Percentiles rank a stretch among this genome's conserved stretches.
Conservation (phyloP, 2,797 vertebrate species). For the Spondyliosoma cantharus region DNA sequence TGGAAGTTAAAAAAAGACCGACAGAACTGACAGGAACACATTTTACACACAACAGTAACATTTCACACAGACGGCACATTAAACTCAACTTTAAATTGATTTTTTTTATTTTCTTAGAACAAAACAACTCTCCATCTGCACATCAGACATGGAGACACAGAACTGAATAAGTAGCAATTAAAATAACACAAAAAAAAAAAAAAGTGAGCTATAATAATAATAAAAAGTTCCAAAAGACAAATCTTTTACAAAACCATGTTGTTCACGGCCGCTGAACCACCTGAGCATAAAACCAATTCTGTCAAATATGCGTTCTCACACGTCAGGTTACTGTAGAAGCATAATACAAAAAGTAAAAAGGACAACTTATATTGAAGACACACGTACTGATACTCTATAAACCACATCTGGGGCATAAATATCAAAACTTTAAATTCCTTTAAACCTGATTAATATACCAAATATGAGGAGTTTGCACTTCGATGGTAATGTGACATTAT, state of each 20-base stretch:
- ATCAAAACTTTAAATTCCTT: constrained; percentile 34
- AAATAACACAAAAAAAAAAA: constrained; percentile 49
- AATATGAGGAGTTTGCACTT: constrained; percentile 8
- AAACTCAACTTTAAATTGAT: constrained; percentile 1
- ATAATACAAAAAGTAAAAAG: constrained; percentile 73
- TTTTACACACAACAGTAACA: too few relatives aligned
- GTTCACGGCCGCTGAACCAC: constrained; percentile 47
- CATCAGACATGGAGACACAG: constrained; percentile 47
- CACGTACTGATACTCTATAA: constrained; percentile 55
- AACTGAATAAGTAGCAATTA: constrained; percentile 67
- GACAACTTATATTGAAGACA: constrained; percentile 65
- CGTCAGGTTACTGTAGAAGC: constrained; percentile 46
- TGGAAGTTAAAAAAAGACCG: not conserved
- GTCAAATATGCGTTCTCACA: constrained; percentile 41
- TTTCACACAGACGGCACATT: not conserved
- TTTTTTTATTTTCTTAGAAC: constrained; percentile 78
- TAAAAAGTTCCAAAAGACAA: constrained; percentile 71
- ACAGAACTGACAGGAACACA: not conserved
- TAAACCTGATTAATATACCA: too few relatives aligned
- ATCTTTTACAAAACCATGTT: constrained; percentile 70
- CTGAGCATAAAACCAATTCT: constrained; percentile 64
- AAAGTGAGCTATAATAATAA: constrained; percentile 48
- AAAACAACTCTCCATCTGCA: constrained; percentile 69
- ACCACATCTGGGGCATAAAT: constrained; percentile 62
- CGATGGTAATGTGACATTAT: not conserved